A percentile compares a stretch with the other conserved stretches of the same genome.
Conservation (phyloP, 2,797 vertebrate genomes). For the Cyclopterus lumpus region DNA sequence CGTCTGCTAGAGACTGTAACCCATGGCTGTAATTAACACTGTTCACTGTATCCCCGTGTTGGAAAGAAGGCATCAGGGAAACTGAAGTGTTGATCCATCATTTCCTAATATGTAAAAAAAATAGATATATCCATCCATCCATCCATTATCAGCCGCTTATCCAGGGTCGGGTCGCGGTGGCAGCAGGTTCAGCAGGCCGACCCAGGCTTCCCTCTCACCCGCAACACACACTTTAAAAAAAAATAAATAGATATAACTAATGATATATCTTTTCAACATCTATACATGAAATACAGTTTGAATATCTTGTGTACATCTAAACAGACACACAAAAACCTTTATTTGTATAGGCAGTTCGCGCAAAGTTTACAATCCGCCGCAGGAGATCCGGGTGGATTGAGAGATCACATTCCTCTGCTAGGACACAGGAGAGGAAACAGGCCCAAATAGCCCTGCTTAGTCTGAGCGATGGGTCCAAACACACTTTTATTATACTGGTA, state of each 20-base stretch:
- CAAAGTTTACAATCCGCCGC: conserved; percentile 42
- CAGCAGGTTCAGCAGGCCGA: no score
- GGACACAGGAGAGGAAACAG: conserved; percentile 28
- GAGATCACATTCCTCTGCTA: conserved; percentile 61
- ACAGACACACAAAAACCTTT: neutral
- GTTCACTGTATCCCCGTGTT: conserved; percentile 9
- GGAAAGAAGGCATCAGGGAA: neutral
- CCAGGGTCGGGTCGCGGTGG: no score
- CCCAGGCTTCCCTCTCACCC: no score
- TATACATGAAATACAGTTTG: neutral
- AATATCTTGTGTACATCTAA: neutral
- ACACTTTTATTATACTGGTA: conserved; percentile 1
- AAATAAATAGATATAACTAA: neutral
- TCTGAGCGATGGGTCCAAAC: conserved; percentile 5
- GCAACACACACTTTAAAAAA: no score
- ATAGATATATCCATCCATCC: no score
- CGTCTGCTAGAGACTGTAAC: neutral
- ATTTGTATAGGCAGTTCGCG: conserved; percentile 41
- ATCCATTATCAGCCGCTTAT: no score
- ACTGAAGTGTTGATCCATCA: neutral
- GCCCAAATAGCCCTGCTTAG: conserved; percentile 4
- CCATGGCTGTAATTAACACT: conserved; percentile 17
- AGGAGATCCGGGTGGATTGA: conserved; percentile 63
- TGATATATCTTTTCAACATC: neutral
- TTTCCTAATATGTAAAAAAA: neutral